phyloP scores from a whole-genome alignment of 2,113 vertebrate species.

The Steatornis caripensis region DNA sequence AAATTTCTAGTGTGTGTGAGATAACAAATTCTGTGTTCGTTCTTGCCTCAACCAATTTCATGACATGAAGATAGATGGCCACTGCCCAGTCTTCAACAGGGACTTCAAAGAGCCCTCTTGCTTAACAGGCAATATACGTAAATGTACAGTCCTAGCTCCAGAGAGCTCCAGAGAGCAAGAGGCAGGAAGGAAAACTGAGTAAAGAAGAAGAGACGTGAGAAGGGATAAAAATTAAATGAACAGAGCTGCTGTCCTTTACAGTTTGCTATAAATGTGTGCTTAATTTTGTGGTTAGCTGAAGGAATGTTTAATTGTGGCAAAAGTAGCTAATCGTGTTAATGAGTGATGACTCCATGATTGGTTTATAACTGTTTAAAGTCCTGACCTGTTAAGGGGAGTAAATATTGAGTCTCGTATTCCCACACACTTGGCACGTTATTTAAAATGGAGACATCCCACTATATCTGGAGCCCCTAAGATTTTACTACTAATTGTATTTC shows the following conservation, averaged over 20 bases:
- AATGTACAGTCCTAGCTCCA: neutral
- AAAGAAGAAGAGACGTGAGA: neutral
- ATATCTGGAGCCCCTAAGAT: neutral
- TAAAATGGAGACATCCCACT: neutral
- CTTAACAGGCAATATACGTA: neutral
- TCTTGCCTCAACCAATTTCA: neutral
- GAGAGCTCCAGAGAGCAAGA: neutral
- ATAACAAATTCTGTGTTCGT: neutral
- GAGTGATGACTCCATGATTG: neutral
- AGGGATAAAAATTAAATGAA: neutral
- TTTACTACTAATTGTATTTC: neutral
- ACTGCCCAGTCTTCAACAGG: neutral
- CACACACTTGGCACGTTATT: neutral
- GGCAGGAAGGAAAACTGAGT: neutral
- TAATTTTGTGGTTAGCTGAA: neutral
- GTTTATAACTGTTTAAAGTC: neutral
- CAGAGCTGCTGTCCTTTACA: neutral
- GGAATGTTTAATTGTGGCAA: neutral
- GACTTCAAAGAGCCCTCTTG: neutral
- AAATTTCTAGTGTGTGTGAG: neutral
- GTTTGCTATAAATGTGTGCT: neutral
- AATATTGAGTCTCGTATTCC: fast-evolving
- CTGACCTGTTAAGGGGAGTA: neutral
- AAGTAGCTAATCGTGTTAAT: neutral
- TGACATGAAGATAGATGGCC: neutral